Conservation (phyloP, 2,888 invertebrate species). For the Acrobasis suavella region DNA sequence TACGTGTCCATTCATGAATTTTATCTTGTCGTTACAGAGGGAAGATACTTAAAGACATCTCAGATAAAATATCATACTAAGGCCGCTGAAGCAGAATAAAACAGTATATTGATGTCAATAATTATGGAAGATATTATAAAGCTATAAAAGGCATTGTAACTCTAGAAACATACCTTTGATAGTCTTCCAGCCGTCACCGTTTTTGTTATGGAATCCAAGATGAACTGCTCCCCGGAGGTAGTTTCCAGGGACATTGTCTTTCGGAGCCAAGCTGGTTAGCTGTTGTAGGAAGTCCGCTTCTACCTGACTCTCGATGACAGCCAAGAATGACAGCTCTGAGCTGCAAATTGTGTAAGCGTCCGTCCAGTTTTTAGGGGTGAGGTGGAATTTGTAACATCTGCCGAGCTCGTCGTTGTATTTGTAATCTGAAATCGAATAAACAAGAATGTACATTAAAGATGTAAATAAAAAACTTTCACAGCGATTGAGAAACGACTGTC, state of each 20-base stretch:
- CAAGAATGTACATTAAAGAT: no score
- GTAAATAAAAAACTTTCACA: no score
- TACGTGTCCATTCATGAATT: no score
- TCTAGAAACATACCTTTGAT: constrained; percentile 46
- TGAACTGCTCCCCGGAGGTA: constrained; percentile 44
- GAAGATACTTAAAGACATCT: no score
- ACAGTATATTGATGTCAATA: no score
- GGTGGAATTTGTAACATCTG: constrained; percentile 65
- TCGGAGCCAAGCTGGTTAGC: constrained; percentile 45
- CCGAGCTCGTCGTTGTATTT: constrained; percentile 43
- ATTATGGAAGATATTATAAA: no score
- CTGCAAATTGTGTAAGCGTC: constrained; percentile 56
- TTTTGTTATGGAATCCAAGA: constrained; percentile 46
- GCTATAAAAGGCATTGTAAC: no score
- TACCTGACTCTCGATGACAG: constrained; percentile 52
- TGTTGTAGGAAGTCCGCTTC: constrained; percentile 51
- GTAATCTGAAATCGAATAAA: constrained; percentile 50
- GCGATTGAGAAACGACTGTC: no score
- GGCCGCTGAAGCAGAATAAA: no score
- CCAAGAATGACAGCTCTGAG: constrained; percentile 58
- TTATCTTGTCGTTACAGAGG: no score
- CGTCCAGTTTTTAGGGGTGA: constrained; percentile 55
- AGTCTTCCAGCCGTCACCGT: constrained; percentile 47
- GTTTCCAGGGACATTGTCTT: constrained; percentile 42
- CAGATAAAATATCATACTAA: no score